Conservation (phyloP, 2,113 vertebrate genomes). For the Empidonax traillii region DNA sequence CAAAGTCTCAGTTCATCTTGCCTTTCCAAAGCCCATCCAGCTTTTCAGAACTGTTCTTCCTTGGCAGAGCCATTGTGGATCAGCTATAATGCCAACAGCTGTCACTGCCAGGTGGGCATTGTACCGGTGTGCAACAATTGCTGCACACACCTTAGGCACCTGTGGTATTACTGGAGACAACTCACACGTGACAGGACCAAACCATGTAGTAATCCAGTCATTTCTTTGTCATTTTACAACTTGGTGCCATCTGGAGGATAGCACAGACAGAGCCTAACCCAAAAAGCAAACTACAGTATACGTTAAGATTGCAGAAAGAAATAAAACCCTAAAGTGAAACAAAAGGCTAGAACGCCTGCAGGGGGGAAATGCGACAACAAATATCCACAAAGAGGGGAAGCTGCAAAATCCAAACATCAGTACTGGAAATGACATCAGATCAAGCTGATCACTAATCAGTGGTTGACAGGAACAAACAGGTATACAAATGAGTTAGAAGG, state of each 20-base stretch:
- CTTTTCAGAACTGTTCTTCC: neutral
- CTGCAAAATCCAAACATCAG: neutral
- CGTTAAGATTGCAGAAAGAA: neutral
- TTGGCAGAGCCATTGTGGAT: neutral
- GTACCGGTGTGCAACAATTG: neutral
- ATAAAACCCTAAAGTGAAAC: neutral
- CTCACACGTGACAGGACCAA: neutral
- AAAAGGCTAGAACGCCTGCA: neutral
- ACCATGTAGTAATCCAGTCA: neutral
- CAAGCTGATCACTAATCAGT: neutral
- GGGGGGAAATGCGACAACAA: neutral
- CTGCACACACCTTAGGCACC: neutral
- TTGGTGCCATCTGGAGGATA: neutral
- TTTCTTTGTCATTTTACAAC: neutral
- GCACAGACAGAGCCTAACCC: neutral
- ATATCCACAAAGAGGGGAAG: conserved; percentile 3
- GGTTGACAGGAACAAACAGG: neutral
- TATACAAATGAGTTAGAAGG: neutral
- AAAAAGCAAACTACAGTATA: neutral
- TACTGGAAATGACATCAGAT: conserved; percentile 33
- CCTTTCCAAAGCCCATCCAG: neutral
- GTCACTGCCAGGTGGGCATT: neutral
- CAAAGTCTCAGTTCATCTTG: neutral
- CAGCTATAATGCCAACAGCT: neutral
- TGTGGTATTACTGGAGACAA: neutral